Conservation (phyloP, 1,140 invertebrate species). For the Macrosteles quadrilineatus region DNA sequence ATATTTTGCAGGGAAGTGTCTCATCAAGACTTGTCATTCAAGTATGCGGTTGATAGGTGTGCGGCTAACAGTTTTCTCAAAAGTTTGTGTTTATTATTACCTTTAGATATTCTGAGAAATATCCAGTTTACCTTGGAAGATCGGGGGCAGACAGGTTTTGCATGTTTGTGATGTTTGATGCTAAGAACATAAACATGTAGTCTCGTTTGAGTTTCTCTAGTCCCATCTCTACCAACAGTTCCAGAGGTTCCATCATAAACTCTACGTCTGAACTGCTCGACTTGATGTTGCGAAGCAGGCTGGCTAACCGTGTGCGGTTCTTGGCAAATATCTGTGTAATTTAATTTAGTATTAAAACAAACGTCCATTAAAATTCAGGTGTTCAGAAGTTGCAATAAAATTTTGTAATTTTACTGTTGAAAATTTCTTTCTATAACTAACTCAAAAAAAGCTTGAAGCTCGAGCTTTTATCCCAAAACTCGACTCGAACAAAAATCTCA, state of each 20-base stretch:
- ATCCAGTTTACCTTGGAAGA: slow-evolving; percentile 24
- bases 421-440: too few relatives aligned
- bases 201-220: slow-evolving; percentile 29
- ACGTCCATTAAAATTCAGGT: neutral
- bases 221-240: slow-evolving; percentile 28
- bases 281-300: slow-evolving; percentile 5
- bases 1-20: too few relatives aligned
- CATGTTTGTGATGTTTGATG: slow-evolving; percentile 6
- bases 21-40: too few relatives aligned
- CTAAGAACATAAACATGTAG: slow-evolving; percentile 26
- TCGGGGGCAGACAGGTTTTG: slow-evolving; percentile 14
- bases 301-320: slow-evolving; percentile 10
- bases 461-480: too few relatives aligned
- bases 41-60: too few relatives aligned
- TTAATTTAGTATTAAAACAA: neutral
- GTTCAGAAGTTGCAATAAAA: too few relatives aligned
- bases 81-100: too few relatives aligned
- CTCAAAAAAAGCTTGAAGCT: too few relatives aligned
- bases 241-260: slow-evolving; percentile 18
- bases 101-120: too few relatives aligned
- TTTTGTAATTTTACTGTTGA: too few relatives aligned
- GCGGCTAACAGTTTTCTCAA: too few relatives aligned
- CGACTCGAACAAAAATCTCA: too few relatives aligned
- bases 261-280: neutral
- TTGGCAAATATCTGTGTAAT: slow-evolving; percentile 24